Evolutionary conservation across 2,797 vertebrate genomes (phyloP).

Genomic region (Neomorphus geoffroyi): DNA sequence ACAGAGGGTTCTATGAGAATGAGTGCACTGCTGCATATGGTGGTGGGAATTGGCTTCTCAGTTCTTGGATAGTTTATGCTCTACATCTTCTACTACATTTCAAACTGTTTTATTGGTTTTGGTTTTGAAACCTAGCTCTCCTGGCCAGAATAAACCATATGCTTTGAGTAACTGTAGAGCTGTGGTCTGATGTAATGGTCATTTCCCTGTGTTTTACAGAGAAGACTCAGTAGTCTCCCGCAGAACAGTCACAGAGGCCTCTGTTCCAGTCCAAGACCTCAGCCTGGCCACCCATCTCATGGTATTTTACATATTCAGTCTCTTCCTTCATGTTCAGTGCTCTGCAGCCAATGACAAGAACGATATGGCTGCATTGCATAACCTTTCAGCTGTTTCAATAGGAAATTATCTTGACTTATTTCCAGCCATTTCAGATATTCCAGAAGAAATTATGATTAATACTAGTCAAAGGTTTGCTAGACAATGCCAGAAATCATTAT

Average conservation of each 20-base stretch:
- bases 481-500: neutral
- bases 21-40: rapidly evolving
- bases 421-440: neutral
- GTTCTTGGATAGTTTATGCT: neutral
- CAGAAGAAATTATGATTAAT: neutral
- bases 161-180: neutral
- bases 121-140: neutral
- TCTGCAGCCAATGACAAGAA: neutral
- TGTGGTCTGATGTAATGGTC: neutral
- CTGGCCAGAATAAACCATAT: neutral
- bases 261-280: neutral
- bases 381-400: neutral
- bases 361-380: neutral
- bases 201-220: neutral
- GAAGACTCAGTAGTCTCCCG: neutral
- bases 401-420: neutral
- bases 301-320: neutral
- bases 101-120: neutral
- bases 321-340: neutral
- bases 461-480: neutral
- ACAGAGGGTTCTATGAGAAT: neutral
- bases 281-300: neutral
- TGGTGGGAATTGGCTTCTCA: neutral
- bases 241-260: neutral
- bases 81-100: neutral